These are phyloP conservation scores for Lampropteryx suffumata DNA, from an alignment of 2,888 invertebrate genomes.

Conservation along the genomic window DNA sequence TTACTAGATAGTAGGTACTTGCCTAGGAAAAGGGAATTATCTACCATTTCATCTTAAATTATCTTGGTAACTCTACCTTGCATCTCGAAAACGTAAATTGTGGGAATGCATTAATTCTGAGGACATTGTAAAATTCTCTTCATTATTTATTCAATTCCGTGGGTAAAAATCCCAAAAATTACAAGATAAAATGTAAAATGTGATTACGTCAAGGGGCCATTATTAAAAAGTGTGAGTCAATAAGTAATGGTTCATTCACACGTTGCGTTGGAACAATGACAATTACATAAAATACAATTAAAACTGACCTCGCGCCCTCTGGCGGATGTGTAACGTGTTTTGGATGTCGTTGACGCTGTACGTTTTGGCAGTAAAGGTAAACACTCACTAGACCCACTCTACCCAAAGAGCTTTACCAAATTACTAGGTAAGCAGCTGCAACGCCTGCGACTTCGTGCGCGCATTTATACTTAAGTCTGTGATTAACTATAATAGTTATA, in stretches of 20 bases:
- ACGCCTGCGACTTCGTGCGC: too few species aligned
- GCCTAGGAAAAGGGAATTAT: too few species aligned
- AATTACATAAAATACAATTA: conserved; percentile 77
- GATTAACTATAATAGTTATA: too few species aligned
- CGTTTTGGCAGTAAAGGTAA: conserved; percentile 32
- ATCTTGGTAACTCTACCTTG: conserved; percentile 14
- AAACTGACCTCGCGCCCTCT: conserved; percentile 67
- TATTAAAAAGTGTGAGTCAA: conserved; percentile 43
- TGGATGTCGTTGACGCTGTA: conserved; percentile 64
- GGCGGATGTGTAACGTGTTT: conserved; percentile 58
- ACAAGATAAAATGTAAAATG: conserved; percentile 27
- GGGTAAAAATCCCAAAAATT: conserved; percentile 23
- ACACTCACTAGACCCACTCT: neutral
- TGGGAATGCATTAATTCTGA: conserved; percentile 24
- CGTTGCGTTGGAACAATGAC: conserved; percentile 61
- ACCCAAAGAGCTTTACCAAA: too few species aligned
- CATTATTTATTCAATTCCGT: conserved; percentile 29
- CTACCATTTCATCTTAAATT: conserved; percentile 8
- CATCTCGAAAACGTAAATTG: conserved; percentile 18
- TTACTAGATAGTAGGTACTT: too few species aligned
- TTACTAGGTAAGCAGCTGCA: too few species aligned
- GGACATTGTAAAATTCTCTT: conserved; percentile 23
- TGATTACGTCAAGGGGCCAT: conserved; percentile 36
- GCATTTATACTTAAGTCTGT: too few species aligned
- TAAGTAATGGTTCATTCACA: conserved; percentile 66